Evolutionary conservation across 2,797 vertebrate genomes (phyloP).

Genomic region (Sternarchorhynchus goeldii): DNA sequence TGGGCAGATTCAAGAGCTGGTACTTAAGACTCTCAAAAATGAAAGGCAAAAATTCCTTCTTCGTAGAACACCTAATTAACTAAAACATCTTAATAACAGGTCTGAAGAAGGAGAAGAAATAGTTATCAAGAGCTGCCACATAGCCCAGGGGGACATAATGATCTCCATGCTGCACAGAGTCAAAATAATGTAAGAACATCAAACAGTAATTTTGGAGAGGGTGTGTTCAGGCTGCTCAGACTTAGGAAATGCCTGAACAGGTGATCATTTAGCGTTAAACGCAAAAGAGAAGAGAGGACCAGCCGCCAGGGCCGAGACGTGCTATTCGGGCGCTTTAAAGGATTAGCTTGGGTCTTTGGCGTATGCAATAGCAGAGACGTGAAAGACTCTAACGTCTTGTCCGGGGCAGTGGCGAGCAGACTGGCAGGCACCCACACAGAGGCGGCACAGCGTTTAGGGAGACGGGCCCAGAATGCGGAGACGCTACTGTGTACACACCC

Average conservation of each 20-base stretch:
- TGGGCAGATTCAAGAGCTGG: constrained; percentile 51
- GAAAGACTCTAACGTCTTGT: constrained; percentile 49
- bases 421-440: constrained; percentile 59
- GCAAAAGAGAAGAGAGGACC: constrained; percentile 52
- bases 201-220: constrained; percentile 61
- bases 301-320: constrained; percentile 53
- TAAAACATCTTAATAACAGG: constrained; percentile 55
- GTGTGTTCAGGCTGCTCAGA: constrained; percentile 56
- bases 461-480: constrained; percentile 56
- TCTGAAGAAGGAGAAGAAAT: constrained; percentile 48
- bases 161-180: constrained; percentile 54
- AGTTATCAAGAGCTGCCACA: constrained; percentile 46
- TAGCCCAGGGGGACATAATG: constrained; percentile 53
- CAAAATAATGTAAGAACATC: constrained; percentile 62
- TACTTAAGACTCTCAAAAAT: constrained; percentile 55
- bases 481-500: constrained; percentile 53
- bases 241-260: constrained; percentile 60
- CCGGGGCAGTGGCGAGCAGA: constrained; percentile 56
- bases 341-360: constrained; percentile 59
- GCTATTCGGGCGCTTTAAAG: constrained; percentile 58
- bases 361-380: constrained; percentile 59
- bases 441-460: constrained; percentile 55
- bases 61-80: constrained; percentile 56
- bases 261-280: constrained; percentile 54
- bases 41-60: constrained; percentile 55